Evolutionary conservation across 1,140 invertebrate species (phyloP).

Genomic region (Eumeta japonica): DNA sequence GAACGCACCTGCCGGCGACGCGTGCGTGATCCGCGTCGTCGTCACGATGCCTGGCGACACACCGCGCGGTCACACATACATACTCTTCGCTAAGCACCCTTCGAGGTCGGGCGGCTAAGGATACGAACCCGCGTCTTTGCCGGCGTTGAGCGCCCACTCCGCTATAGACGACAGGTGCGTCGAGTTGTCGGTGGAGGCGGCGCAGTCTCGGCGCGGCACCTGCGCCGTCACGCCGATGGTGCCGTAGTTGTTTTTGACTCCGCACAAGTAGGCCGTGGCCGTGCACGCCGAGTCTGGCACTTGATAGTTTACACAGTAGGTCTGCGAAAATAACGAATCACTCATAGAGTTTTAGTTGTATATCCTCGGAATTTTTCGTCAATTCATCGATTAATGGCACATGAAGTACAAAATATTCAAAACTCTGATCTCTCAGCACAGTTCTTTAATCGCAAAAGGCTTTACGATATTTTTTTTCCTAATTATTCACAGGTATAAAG

Average conservation of each 20-base stretch:
- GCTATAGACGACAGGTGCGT: slow-evolving; percentile 65
- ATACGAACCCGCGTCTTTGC: slow-evolving; percentile 38
- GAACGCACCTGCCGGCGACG: slow-evolving; percentile 69
- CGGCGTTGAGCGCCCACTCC: slow-evolving; percentile 71
- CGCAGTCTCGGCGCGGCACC: slow-evolving; percentile 35
- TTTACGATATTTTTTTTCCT: no score
- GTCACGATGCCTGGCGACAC: slow-evolving; percentile 69
- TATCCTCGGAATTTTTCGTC: no score
- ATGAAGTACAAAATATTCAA: no score
- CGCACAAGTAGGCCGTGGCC: slow-evolving; percentile 65
- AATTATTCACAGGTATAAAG: no score
- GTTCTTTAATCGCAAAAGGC: no score
- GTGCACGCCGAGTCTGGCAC: slow-evolving; percentile 74
- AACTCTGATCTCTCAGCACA: no score
- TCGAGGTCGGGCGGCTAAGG: no score
- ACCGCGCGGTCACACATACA: slow-evolving; percentile 67
- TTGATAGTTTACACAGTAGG: slow-evolving; percentile 73
- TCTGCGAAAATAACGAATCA: no score
- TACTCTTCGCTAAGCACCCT: slow-evolving; percentile 27
- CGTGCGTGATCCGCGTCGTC: slow-evolving; percentile 73
- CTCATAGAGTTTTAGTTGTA: no score
- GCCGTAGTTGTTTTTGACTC: slow-evolving; percentile 62
- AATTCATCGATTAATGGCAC: no score
- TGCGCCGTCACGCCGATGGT: slow-evolving; percentile 58
- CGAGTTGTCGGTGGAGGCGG: slow-evolving; percentile 37